Conservation (phyloP, 2,888 invertebrate species). For the Amphipoea oculea region DNA sequence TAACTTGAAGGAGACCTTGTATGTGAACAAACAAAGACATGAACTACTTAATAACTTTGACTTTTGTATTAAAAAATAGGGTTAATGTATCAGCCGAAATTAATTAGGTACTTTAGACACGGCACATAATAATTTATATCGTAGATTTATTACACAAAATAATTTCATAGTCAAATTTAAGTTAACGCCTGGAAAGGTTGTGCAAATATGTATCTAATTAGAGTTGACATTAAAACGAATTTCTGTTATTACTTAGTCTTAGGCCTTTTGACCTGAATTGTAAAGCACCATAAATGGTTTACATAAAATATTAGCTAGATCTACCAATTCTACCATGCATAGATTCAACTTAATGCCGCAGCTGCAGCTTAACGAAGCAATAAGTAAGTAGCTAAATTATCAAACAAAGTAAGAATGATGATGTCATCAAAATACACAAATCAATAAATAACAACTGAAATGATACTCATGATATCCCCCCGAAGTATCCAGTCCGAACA, state of each 20-base stretch:
- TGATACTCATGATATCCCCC: background rate
- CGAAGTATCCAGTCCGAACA: background rate
- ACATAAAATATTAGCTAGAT: background rate
- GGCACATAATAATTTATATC: slow-evolving; percentile 23
- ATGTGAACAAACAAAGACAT: slow-evolving; percentile 40
- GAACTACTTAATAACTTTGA: slow-evolving; percentile 5
- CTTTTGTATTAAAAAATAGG: slow-evolving; percentile 11
- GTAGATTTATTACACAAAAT: background rate
- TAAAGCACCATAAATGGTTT: background rate
- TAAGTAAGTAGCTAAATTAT: background rate
- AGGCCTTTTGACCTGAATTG: background rate
- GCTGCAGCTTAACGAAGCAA: background rate
- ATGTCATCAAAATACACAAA: slow-evolving; percentile 14
- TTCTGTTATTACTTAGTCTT: background rate
- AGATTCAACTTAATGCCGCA: background rate
- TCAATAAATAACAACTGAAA: slow-evolving; percentile 1
- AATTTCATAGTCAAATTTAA: background rate
- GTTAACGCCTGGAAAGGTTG: background rate
- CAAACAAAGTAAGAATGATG: background rate
- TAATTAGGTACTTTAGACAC: slow-evolving; percentile 11
- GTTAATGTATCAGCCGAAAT: background rate
- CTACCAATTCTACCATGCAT: background rate
- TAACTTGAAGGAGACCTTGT: slow-evolving; percentile 36
- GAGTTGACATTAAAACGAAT: slow-evolving; percentile 2
- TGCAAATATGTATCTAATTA: background rate